A percentile compares a stretch with the other conserved stretches of the same genome.
phyloP scores from a whole-genome alignment of 2,113 vertebrate species.

The Python bivittatus region DNA sequence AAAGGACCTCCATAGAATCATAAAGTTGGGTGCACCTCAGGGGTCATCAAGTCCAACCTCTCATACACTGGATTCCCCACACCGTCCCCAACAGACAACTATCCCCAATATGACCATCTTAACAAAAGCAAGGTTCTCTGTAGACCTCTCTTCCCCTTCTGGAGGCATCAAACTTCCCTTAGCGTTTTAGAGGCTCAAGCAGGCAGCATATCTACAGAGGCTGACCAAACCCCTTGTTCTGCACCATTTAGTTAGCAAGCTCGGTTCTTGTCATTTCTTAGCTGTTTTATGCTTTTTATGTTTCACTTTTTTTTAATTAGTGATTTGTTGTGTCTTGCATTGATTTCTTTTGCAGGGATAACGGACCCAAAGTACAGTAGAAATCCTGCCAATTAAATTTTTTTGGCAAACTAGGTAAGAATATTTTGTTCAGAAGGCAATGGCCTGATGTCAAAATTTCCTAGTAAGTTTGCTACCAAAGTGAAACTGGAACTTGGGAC shows the following conservation, averaged over 20 bases:
- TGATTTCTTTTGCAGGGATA: background rate
- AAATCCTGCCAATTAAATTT: background rate
- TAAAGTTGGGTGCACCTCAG: background rate
- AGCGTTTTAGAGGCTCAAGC: background rate
- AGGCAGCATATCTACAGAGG: background rate
- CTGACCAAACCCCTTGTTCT: too few relatives aligned
- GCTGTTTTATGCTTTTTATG: background rate
- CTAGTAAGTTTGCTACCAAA: too few relatives aligned
- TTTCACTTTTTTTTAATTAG: background rate
- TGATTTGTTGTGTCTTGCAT: background rate
- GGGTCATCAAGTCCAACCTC: background rate
- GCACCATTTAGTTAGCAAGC: background rate
- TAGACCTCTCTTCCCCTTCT: background rate
- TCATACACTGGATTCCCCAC: background rate
- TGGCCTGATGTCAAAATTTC: background rate
- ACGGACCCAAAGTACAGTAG: background rate
- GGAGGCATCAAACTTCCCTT: too few relatives aligned
- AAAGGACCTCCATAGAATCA: background rate
- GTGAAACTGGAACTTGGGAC: background rate
- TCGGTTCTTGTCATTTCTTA: background rate
- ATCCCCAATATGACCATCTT: background rate
- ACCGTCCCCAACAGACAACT: background rate
- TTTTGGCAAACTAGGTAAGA: background rate
- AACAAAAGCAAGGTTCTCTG: background rate
- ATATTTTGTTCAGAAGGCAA: background rate